Evolutionary conservation across 2,888 invertebrate genomes (phyloP), one percentile per base, ranked within the genome.

Genomic region (Glyphotaelius pellucidus): DNA sequence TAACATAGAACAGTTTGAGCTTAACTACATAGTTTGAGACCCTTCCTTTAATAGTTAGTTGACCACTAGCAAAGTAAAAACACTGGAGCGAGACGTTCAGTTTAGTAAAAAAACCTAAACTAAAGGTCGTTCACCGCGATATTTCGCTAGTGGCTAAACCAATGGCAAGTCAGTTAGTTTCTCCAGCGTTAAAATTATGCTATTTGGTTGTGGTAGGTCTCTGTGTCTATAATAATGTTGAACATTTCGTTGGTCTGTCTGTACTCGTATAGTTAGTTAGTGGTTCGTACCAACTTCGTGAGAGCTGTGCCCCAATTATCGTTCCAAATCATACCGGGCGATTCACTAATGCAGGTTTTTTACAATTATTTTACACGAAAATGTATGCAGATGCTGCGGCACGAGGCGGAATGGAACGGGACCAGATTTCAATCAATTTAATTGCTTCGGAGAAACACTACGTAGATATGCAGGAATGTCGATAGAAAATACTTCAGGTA

Each of bases 111-210:
- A 52, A 52, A 67, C 19, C 19, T 19, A 67, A 67, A 67, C 67
- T 67, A 25, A 35, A 89, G 88, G 67, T 89, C 80, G n/a, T 89
- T 89, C 31, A 89, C 79, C 35, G 80, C 88, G 35, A 89, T 79
- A 89, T 89, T 89, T 89, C 88, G 88, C 88, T 32, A 88, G 67
- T 67, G 67, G 32, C 35, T 79, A 67, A 79, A 52, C 79, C 32
- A 79, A 79, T 38, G n/a, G 80, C 11, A 1, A 38, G 12, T 42
- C 79, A 42, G 30, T 35, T n/a, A 67, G 25, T 83, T 32, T 32
- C 83, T 83, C 83, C 35, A 38, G 9, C 35, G 35, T 83, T 83
- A 35, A 83, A 83, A 83, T 32, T 15, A 32, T 25, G 31, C 67
- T n/a, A 67, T 67, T n/a, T 67, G 25, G 67, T 67, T 67, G 25